A percentile compares a stretch with the other conserved stretches of the same genome.
These are phyloP conservation scores for Oceanites oceanicus DNA, from an alignment of 2,113 vertebrate species.

Conservation along the genomic window DNA sequence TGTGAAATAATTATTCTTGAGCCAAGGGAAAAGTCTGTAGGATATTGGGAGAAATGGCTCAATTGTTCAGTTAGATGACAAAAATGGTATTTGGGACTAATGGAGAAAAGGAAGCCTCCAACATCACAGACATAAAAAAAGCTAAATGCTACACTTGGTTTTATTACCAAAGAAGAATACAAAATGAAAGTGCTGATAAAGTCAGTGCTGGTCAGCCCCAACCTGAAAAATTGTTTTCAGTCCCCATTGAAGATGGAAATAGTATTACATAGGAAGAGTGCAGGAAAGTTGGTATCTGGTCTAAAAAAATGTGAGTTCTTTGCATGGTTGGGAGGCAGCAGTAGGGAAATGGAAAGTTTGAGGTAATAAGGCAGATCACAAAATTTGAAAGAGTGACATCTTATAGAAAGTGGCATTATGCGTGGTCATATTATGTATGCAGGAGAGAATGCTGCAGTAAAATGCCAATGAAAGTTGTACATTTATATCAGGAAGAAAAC, in stretches of 20 bases:
- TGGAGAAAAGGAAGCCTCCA: background rate
- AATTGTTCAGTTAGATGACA: constrained; percentile 3
- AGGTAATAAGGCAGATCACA: background rate
- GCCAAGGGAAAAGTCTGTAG: background rate
- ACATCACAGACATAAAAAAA: background rate
- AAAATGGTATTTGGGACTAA: background rate
- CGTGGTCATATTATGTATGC: background rate
- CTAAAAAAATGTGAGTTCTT: background rate
- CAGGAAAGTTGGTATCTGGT: background rate
- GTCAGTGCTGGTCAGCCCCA: background rate
- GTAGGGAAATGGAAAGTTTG: background rate
- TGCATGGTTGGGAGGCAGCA: background rate
- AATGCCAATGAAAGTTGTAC: background rate
- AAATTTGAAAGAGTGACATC: background rate
- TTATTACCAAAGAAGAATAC: background rate
- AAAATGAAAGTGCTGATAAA: background rate
- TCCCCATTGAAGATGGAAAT: background rate
- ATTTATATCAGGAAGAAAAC: background rate
- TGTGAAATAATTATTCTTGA: constrained; percentile 33
- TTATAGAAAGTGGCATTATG: background rate
- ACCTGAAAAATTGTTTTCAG: background rate
- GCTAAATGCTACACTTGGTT: background rate
- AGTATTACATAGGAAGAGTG: background rate
- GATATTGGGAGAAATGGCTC: background rate
- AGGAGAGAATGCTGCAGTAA: background rate